Conservation (phyloP, 2,888 invertebrate genomes). For the Lepidonotus clava region DNA sequence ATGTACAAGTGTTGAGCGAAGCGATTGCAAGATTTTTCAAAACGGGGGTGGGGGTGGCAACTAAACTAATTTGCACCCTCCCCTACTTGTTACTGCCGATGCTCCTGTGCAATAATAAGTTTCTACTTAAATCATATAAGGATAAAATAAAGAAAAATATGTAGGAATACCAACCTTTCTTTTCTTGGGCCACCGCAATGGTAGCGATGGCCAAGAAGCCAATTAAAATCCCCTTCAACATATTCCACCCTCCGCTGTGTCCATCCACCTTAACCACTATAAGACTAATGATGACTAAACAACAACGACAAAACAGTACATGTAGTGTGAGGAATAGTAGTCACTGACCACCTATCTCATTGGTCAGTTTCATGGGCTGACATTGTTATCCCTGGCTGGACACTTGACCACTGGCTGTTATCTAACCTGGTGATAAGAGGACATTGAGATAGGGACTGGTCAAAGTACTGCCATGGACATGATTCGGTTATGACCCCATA, state of each 20-base stretch:
- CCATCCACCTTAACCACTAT: neutral
- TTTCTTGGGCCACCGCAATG: neutral
- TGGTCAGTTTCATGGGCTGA: slow-evolving; percentile 10
- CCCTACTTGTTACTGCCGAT: neutral
- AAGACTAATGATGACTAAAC: neutral
- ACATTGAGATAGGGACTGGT: too few relatives aligned
- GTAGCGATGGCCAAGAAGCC: neutral
- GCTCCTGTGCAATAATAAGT: neutral
- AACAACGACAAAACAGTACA: neutral
- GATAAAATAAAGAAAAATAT: neutral
- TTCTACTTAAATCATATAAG: neutral
- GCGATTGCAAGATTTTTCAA: too few relatives aligned
- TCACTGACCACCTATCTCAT: neutral
- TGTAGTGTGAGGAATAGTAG: neutral
- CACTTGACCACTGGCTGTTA: neutral
- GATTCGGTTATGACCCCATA: too few relatives aligned
- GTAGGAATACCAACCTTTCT: neutral
- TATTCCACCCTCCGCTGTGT: neutral
- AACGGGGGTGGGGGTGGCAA: neutral
- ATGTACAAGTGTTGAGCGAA: neutral
- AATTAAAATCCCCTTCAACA: neutral
- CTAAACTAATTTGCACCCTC: neutral
- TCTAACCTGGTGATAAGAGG: too few relatives aligned
- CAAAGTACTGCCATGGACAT: too few relatives aligned
- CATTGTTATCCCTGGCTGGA: neutral